Evolutionary conservation across 2,797 vertebrate genomes (phyloP).

Genomic region (Echeneis naucrates): DNA sequence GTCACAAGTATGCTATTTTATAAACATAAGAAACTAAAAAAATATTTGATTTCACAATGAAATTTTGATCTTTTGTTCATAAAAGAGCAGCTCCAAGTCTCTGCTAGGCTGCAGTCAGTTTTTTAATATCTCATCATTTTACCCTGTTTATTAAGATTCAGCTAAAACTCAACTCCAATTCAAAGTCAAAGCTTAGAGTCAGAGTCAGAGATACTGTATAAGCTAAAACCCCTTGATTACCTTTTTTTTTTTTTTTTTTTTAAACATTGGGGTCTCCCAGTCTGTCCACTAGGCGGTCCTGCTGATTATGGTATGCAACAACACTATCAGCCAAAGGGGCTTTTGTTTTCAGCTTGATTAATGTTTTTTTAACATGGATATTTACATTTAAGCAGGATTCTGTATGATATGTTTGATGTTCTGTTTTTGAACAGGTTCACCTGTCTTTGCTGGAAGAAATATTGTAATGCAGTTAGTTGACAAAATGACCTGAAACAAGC

Average conservation of each 20-base stretch:
- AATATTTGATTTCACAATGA: too few relatives aligned
- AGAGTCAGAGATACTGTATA: background rate
- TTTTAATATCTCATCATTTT: background rate
- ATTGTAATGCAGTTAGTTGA: too few relatives aligned
- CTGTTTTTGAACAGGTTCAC: background rate
- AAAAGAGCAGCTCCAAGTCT: too few relatives aligned
- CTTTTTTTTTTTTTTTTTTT: too few relatives aligned
- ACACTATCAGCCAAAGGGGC: background rate
- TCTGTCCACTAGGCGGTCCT: slow-evolving; percentile 71
- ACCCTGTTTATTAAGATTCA: background rate
- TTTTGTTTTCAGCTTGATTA: background rate
- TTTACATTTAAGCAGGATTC: background rate
- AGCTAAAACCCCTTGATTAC: too few relatives aligned
- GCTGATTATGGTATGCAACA: slow-evolving; percentile 42
- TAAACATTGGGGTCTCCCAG: too few relatives aligned
- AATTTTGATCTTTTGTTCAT: too few relatives aligned
- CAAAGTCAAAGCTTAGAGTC: background rate
- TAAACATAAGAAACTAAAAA: background rate
- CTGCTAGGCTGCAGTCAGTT: background rate
- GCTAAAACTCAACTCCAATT: background rate
- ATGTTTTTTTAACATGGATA: background rate
- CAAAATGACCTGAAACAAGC: background rate
- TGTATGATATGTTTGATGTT: background rate
- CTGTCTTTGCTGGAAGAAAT: background rate
- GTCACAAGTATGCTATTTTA: too few relatives aligned